These are phyloP conservation scores for Hoplodrina ambigua DNA, from an alignment of 2,888 invertebrate species.

Conservation along the genomic window DNA sequence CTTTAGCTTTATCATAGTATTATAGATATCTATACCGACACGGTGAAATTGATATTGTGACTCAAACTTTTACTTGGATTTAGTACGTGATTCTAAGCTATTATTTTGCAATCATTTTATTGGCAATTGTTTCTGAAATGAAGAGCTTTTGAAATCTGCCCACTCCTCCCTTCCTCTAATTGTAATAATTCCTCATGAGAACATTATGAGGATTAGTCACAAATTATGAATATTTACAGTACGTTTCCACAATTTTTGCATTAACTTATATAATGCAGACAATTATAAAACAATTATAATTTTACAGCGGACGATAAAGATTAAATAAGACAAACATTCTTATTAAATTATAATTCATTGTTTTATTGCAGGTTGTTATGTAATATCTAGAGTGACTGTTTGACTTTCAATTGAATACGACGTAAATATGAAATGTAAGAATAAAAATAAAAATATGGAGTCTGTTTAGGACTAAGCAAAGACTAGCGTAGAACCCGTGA, in stretches of 20 bases:
- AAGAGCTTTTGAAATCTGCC: too few species aligned
- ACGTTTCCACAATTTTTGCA: neutral
- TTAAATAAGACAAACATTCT: constrained; percentile 8
- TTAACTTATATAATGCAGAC: constrained; percentile 3
- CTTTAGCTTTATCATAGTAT: too few species aligned
- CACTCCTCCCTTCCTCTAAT: too few species aligned
- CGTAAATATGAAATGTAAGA: neutral
- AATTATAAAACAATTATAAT: constrained; percentile 31
- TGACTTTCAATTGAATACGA: neutral
- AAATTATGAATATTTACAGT: neutral
- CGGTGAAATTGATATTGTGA: too few species aligned
- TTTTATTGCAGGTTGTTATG: constrained; percentile 31
- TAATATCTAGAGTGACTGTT: neutral
- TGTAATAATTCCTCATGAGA: too few species aligned
- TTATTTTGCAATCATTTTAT: too few species aligned
- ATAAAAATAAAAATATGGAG: neutral
- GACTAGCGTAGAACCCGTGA: too few species aligned
- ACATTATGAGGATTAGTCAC: too few species aligned
- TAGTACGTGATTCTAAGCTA: too few species aligned
- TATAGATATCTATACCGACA: neutral
- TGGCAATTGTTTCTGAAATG: too few species aligned
- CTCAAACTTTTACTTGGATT: too few species aligned
- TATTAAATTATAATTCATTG: constrained; percentile 8
- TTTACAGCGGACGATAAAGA: neutral
- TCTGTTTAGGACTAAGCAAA: neutral